Conservation (phyloP, 2,888 invertebrate species). For the Caenorhabditis afra region DNA sequence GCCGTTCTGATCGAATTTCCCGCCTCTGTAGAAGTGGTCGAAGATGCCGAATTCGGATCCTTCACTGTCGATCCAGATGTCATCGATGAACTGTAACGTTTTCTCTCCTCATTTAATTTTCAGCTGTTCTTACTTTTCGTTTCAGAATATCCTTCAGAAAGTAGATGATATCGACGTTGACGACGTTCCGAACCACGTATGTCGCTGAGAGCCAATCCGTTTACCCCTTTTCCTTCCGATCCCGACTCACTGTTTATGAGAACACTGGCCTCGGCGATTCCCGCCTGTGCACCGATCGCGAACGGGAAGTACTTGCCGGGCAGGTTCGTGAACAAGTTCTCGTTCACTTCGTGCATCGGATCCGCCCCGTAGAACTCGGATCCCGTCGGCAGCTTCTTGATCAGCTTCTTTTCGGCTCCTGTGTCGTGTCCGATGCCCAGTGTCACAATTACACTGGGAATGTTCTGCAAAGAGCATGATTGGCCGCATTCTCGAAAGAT, state of each 20-base stretch:
- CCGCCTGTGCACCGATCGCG: slow-evolving; percentile 50
- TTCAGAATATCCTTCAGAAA: slow-evolving; percentile 55
- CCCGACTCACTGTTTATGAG: slow-evolving; percentile 32
- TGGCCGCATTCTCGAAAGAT: background rate
- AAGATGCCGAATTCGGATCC: slow-evolving; percentile 62
- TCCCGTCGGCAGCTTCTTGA: slow-evolving; percentile 24
- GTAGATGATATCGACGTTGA: slow-evolving; percentile 57
- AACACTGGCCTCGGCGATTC: slow-evolving; percentile 50
- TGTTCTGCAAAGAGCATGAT: slow-evolving; percentile 25
- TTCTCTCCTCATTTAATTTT: too few species aligned
- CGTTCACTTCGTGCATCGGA: slow-evolving; percentile 61
- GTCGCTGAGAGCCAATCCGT: slow-evolving; percentile 11
- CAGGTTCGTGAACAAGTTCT: slow-evolving; percentile 52
- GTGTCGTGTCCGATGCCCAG: slow-evolving; percentile 61
- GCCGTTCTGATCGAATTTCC: slow-evolving; percentile 56
- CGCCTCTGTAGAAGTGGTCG: slow-evolving; percentile 56
- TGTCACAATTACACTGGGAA: slow-evolving; percentile 48
- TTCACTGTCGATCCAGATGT: slow-evolving; percentile 62
- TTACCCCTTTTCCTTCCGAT: background rate
- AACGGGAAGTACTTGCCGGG: slow-evolving; percentile 57
- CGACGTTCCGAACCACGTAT: slow-evolving; percentile 42
- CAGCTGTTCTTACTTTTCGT: slow-evolving; percentile 18
- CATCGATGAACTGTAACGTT: slow-evolving; percentile 55
- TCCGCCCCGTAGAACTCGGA: slow-evolving; percentile 59
- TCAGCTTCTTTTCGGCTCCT: slow-evolving; percentile 46